Evolutionary conservation across 2,888 invertebrate genomes (phyloP), one percentile per base, ranked within the genome.

Genomic region (Abrostola triplasia): DNA sequence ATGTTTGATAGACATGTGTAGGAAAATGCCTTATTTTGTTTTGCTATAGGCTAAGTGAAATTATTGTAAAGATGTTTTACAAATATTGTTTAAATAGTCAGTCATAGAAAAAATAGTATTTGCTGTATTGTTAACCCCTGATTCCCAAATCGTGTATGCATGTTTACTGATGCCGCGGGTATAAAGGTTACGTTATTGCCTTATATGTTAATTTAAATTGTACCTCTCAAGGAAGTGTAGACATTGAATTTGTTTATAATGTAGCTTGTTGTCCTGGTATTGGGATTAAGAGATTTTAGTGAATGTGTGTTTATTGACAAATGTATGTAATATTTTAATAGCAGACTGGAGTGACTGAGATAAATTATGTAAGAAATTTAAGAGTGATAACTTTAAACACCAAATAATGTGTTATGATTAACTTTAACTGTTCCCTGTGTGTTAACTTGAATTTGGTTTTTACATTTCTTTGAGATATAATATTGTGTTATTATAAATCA

Each of bases 1-100:
- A 79, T 85, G 87, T 89, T 87, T 84, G 88, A 87, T 86, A 88
- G 87, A 88, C 79, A 84, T 85, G 83, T 81, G 86, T 91, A 91
- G 88, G 86, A 85, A 88, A 90, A 90, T 91, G 94, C 93, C 93
- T 94, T 94, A 93, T 90, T 90, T 92, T 92, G 90, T 92, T 91
- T 93, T 91, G 92, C 92, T 89, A 74, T 93, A 92, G 90, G 77
- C 70, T 92, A 92, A 91, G 90, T 84, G 66, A 89, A 85, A 87
- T 90, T 91, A 91, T 87, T 89, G 90, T 89, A 87, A 86, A 88
- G 80, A 85, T 88, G 82, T 87, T 83, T 83, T 80, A 81, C 82
- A 84, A 78, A 80, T 71, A 84, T 85, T 88, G 87, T 90, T 90
- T 88, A 79, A 82, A 80, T 81, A 77, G 84, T 86, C 84, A 84